Percentiles rank a stretch among this genome's conserved stretches.
Conservation (phyloP, 2,797 vertebrate genomes). For the Xyrichtys novacula region DNA sequence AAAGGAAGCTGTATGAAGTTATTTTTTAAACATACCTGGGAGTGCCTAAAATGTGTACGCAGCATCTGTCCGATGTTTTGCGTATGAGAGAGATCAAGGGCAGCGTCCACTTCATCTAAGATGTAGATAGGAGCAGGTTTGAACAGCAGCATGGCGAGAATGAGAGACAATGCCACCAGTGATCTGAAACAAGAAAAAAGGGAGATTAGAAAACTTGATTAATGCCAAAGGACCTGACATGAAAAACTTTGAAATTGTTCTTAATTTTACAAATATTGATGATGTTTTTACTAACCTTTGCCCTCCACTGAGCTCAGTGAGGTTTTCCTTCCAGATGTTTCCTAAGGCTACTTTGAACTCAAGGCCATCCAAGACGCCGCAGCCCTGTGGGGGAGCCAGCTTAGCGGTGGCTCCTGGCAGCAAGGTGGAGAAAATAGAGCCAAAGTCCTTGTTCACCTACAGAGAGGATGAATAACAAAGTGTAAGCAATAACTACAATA, state of each 20-base stretch:
- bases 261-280: too few species aligned
- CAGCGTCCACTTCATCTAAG: slow-evolving; percentile 97
- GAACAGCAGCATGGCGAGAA: slow-evolving; percentile 96
- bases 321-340: slow-evolving; percentile 97
- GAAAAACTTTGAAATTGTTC: too few species aligned
- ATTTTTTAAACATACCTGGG: slow-evolving; percentile 88
- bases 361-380: slow-evolving; percentile 87
- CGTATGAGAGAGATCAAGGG: slow-evolving; percentile 97
- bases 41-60: slow-evolving; percentile 92
- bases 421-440: slow-evolving; percentile 95
- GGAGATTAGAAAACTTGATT: too few species aligned
- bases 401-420: slow-evolving; percentile 93
- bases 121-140: slow-evolving; percentile 98
- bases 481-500: not conserved
- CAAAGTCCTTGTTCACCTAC: slow-evolving; percentile 96
- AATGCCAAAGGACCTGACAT: too few species aligned
- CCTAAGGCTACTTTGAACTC: slow-evolving; percentile 96
- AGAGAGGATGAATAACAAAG: not conserved
- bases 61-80: slow-evolving; percentile 99
- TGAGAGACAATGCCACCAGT: slow-evolving; percentile 95
- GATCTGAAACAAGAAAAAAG: slow-evolving; percentile 83
- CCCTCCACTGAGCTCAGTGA: slow-evolving; percentile 96
- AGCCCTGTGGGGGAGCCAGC: slow-evolving; percentile 86
- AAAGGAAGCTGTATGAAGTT: not conserved
- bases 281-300: slow-evolving; percentile 87